These are phyloP conservation scores for Adelosebastes latens DNA, from an alignment of 2,797 vertebrate species.

Conservation along the genomic window DNA sequence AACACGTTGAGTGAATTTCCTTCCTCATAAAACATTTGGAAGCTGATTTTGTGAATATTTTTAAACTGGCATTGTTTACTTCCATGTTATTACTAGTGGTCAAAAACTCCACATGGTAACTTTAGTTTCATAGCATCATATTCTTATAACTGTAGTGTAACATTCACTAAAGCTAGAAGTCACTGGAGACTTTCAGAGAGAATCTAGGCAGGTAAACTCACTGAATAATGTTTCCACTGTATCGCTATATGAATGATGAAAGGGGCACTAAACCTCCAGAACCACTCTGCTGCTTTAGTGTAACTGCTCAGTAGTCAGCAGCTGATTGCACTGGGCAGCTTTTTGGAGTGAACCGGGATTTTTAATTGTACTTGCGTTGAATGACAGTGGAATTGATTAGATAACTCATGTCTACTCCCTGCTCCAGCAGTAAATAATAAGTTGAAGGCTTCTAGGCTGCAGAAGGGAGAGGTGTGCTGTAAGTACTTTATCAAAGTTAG, in stretches of 20 bases:
- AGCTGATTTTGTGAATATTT: too few species aligned
- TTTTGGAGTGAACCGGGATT: not conserved
- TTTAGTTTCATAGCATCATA: too few species aligned
- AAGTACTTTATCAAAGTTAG: not conserved
- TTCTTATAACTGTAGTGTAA: too few species aligned
- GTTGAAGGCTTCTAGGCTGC: not conserved
- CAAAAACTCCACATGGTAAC: too few species aligned
- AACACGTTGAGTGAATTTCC: too few species aligned
- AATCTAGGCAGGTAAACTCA: not conserved
- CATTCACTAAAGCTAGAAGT: not conserved
- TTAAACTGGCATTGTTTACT: too few species aligned
- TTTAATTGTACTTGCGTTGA: not conserved
- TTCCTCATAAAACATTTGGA: too few species aligned
- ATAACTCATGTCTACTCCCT: not conserved
- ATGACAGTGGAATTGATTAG: not conserved
- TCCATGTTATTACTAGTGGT: not conserved
- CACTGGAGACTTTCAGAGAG: not conserved
- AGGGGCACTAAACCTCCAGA: not conserved
- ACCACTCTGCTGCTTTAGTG: too few species aligned
- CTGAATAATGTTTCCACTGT: not conserved
- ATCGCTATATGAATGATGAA: not conserved
- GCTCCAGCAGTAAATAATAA: not conserved
- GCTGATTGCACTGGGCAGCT: not conserved
- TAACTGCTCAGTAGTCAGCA: too few species aligned
- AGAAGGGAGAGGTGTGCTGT: not conserved